Percentiles rank a stretch among this genome's conserved stretches.
These are phyloP conservation scores for Orbicella faveolata DNA, from an alignment of 64 coral and sea anemone genomes.

Conservation along the genomic window DNA sequence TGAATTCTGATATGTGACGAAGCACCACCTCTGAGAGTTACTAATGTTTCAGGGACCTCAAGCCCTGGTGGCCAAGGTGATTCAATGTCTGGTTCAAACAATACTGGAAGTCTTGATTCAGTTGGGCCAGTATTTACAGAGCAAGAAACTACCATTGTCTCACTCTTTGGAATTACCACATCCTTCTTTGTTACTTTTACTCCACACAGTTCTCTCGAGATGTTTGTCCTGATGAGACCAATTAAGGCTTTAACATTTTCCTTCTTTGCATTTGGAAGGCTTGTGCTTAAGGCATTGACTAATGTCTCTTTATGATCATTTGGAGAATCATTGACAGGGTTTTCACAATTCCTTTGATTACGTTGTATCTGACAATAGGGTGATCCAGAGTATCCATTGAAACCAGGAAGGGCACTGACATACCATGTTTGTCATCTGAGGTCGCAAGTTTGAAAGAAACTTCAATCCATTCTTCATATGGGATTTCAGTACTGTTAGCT, in stretches of 20 bases:
- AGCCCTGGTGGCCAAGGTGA: constrained; percentile 37
- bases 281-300: background rate
- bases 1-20: constrained; percentile 10
- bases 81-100: constrained; percentile 52
- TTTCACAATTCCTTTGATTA: constrained; percentile 65
- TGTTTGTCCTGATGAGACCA: constrained; percentile 33
- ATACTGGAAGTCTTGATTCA: constrained; percentile 37
- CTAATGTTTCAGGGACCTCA: constrained; percentile 24
- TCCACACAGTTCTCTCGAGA: constrained; percentile 54
- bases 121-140: constrained; percentile 26
- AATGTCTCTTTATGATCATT: background rate
- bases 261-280: background rate
- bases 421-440: background rate
- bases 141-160: constrained; percentile 44
- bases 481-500: too few relatives aligned
- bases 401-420: constrained; percentile 61
- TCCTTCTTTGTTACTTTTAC: constrained; percentile 56
- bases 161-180: constrained; percentile 50
- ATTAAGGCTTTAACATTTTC: constrained; percentile 36
- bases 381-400: constrained; percentile 40
- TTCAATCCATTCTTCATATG: too few relatives aligned
- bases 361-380: constrained; percentile 68
- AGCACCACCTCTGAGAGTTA: background rate
- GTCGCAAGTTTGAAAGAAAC: too few relatives aligned
- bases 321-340: background rate